Evolutionary conservation across 2,797 vertebrate genomes (phyloP).

Genomic region (Labroides dimidiatus): DNA sequence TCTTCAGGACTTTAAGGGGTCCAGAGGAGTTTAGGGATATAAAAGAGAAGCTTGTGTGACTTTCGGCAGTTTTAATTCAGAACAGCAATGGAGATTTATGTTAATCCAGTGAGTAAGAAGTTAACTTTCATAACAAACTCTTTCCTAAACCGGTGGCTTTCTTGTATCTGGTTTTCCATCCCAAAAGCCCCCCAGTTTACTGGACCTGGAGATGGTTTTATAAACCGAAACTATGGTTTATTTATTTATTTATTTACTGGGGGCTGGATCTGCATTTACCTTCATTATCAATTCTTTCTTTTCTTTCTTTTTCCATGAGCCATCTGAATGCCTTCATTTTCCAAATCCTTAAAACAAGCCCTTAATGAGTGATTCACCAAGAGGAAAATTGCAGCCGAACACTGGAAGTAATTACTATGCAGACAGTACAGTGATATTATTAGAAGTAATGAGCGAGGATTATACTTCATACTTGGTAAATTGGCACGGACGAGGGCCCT

Average conservation of each 20-base stretch:
- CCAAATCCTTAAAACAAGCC: conserved; percentile 37
- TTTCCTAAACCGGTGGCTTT: too few species aligned
- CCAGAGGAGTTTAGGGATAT: not conserved
- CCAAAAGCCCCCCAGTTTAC: too few species aligned
- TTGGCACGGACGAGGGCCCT: conserved; percentile 34
- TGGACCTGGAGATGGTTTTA: not conserved
- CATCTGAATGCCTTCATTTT: conserved; percentile 20
- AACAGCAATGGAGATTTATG: too few species aligned
- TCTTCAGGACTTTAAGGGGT: not conserved
- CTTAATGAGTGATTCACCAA: conserved; percentile 49
- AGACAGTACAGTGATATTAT: conserved; percentile 45
- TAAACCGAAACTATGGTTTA: not conserved
- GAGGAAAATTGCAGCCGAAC: conserved; percentile 44
- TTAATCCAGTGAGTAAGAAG: too few species aligned
- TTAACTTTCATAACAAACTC: too few species aligned
- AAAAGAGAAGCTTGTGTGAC: too few species aligned
- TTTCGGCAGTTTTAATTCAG: too few species aligned
- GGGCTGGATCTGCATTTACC: not conserved
- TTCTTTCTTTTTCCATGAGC: not conserved
- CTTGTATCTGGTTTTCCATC: too few species aligned
- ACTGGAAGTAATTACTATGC: conserved; percentile 52
- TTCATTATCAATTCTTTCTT: not conserved
- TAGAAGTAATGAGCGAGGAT: conserved; percentile 59
- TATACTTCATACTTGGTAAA: conserved; percentile 59
- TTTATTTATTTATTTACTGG: not conserved